These are phyloP conservation scores for Chrysochloris asiatica DNA, from an alignment of 2,113 vertebrate species.

Conservation along the genomic window DNA sequence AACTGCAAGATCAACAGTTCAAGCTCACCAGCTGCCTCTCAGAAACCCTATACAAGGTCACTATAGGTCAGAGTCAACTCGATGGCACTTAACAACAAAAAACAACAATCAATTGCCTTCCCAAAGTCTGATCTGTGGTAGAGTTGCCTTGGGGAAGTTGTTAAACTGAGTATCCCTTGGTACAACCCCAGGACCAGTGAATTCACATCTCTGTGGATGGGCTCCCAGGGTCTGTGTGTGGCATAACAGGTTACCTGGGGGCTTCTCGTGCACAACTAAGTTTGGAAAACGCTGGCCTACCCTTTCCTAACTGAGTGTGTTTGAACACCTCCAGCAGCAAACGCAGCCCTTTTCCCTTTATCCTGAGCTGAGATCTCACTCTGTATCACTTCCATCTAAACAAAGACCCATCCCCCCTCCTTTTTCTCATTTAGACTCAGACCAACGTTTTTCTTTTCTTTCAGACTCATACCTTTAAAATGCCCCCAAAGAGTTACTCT, in stretches of 20 bases:
- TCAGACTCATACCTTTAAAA: slow-evolving; percentile 77
- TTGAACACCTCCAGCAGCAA: no score
- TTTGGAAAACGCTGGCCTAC: background rate
- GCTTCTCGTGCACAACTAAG: background rate
- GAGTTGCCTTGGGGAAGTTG: background rate
- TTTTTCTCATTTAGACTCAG: slow-evolving; percentile 3
- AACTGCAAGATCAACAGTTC: no score
- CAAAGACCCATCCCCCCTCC: background rate
- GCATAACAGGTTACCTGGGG: background rate
- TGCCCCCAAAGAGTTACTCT: slow-evolving; percentile 79
- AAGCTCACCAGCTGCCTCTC: no score
- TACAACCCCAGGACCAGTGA: background rate
- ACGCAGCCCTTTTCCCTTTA: background rate
- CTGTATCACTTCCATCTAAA: background rate
- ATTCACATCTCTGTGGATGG: background rate
- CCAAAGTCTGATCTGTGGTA: background rate
- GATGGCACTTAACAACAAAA: no score
- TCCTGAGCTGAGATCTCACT: background rate
- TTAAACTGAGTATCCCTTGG: background rate
- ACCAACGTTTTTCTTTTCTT: slow-evolving; percentile 70
- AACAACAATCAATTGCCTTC: background rate
- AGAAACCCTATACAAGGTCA: no score
- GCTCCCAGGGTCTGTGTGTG: background rate
- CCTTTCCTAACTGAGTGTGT: background rate
- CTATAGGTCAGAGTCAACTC: no score